Base-by-base conservation (phyloP, 2,797 vertebrate species). In the Danio tinwini region DNA sequence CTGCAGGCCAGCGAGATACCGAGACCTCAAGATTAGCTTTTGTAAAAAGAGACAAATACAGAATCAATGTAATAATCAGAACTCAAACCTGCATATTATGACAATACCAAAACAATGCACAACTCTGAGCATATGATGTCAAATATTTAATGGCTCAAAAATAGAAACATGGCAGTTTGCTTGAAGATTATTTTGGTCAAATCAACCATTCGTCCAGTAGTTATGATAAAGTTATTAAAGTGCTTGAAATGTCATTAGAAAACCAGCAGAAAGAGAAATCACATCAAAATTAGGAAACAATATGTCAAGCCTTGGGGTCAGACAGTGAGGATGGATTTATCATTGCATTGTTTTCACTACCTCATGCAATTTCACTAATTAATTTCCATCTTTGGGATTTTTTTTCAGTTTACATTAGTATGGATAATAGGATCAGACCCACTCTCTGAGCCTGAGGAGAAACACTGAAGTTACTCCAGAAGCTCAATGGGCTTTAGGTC, bases 71-170 rank as follows among this genome's bases (percentile, higher is more conserved):
- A 21, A 44, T 19, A n/a, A 29, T 17, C 11, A 10, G 9, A 45
- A 29, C 1, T n/a, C 40, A 3, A 13, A 69, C 12, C 17, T 40
- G 49, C 13, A 4, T 72, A 29, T 12, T 45, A 5, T 58, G 7
- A 4, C 11, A 44, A 56, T 52, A 52, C 13, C 17, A 14, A 58
- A 45, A 6, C 50, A 39, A 39, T n/a, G 16, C 29, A 52, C 21
- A 75, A 40, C 58, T 40, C 37, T n/a, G 16, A 17, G 14, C n/a
- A 47, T n/a, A 17, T 59, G 21, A 47, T 12, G 17, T 17, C 3
- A 52, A 12, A 64, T 8, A 52, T 55, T 79, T 53, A 79, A 44
- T 79, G 19, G 49, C 67, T 72, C 58, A 16, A 45, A 72, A 55
- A 53, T n/a, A 44, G 7, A 71, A 47, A 63, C 7, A 52, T 69